Base-by-base conservation (phyloP, 2,797 vertebrate species). In the Pelochelys cantorii region DNA sequence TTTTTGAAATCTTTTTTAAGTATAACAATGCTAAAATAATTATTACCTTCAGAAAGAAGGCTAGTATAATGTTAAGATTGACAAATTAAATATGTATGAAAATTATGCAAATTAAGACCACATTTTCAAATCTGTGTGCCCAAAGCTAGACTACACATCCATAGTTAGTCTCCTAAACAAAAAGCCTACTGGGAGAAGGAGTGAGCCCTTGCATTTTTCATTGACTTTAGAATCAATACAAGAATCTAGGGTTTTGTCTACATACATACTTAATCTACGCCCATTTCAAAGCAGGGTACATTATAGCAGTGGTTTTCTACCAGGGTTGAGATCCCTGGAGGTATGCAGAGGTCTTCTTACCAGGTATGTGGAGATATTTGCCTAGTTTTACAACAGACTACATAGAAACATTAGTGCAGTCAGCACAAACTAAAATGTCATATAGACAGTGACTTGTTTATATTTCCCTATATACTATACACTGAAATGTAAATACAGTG, bases 121-220 rank as follows among this genome's bases (percentile, higher is more conserved):
- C 2, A 6, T 94, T 5, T 83, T 88, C 10, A 79, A 79, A 9
- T 31, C 1, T 68, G 37, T 74, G 9, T 84, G 25, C 83, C 60
- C 89, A 20, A 92, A 92, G n/a, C 87, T 84, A 84, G 52, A 27
- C 37, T 84, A 90, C 4, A 11, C 90, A 1, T 86, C 78, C 85
- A 1, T 89, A 3, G 52, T 90, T 34, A 13, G 4, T 9, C 87
- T 96, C 90, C 74, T 86, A 77, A 85, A 59, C 84, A 65, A 9
- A 6, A 93, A 85, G 14, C 74, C 5, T 74, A 90, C 5, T 88
- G 88, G 25, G 27, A n/a, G 53, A 92, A 74, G 52, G 12, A 31
- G 8, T 77, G 86, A 79, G 22, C 4, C 5, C 23, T 34, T 74
- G 13, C 79, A 29, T 82, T 93, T 85, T 52, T 29, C 71, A 2